These are phyloP conservation scores for Drosophila repleta DNA, from an alignment of 1,140 invertebrate species.

Conservation along the genomic window DNA sequence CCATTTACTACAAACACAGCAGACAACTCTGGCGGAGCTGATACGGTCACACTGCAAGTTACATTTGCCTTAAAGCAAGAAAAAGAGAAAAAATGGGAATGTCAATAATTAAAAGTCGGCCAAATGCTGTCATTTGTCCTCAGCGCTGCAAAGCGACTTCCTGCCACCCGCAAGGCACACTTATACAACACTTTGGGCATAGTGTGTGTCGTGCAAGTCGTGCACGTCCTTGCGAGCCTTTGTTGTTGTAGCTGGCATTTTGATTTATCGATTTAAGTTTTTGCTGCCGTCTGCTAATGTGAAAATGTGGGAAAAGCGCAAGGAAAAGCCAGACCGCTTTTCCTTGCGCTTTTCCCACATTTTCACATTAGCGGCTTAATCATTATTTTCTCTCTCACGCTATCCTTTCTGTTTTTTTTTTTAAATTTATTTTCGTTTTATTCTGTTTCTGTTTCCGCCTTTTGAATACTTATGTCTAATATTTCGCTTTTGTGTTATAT, in stretches of 20 bases:
- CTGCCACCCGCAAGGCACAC: slow-evolving; percentile 35
- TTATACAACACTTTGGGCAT: slow-evolving; percentile 19
- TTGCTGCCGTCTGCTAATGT: slow-evolving; percentile 43
- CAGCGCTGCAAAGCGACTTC: slow-evolving; percentile 26
- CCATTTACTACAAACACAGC: slow-evolving; percentile 1
- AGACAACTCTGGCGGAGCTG: background rate
- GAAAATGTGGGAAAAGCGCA: slow-evolving; percentile 25
- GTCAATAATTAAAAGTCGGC: slow-evolving; percentile 80
- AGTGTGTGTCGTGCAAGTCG: slow-evolving; percentile 70
- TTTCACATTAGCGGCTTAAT: slow-evolving; percentile 44
- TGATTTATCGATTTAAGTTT: slow-evolving; percentile 81
- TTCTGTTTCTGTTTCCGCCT: slow-evolving; percentile 1
- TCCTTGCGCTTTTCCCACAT: slow-evolving; percentile 22
- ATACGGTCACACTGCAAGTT: slow-evolving; percentile 39
- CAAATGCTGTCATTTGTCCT: slow-evolving; percentile 76
- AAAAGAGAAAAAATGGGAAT: slow-evolving; percentile 45
- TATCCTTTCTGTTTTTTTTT: background rate
- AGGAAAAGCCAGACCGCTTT: slow-evolving; percentile 22
- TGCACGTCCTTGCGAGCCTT: slow-evolving; percentile 71
- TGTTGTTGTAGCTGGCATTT: slow-evolving; percentile 68
- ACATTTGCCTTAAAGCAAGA: slow-evolving; percentile 41
- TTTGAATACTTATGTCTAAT: slow-evolving; percentile 42
- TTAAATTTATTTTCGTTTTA: too few species aligned
- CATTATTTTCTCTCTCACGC: slow-evolving; percentile 28
- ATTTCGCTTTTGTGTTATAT: slow-evolving; percentile 26